These are phyloP conservation scores for Nymphalis io DNA, from an alignment of 1,140 invertebrate species.

Conservation along the genomic window DNA sequence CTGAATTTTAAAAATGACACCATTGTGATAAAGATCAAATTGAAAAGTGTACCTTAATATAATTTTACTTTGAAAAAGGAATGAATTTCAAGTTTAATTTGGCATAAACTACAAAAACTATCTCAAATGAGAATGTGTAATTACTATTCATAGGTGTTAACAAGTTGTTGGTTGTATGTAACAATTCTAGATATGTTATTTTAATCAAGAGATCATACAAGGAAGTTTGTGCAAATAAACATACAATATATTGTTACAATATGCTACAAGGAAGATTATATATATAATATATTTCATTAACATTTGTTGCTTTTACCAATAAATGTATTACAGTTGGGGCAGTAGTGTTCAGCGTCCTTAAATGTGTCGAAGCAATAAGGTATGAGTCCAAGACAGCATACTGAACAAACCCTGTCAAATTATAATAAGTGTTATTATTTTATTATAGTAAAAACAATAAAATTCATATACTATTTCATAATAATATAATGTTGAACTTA, in stretches of 20 bases:
- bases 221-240: not conserved
- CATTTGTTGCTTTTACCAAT: slow-evolving; percentile 73
- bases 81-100: too few species aligned
- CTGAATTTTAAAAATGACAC: slow-evolving; percentile 9
- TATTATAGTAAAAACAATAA: too few species aligned
- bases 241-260: not conserved
- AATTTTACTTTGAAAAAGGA: too few species aligned
- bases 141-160: too few species aligned
- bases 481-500: slow-evolving; percentile 47
- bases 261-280: not conserved
- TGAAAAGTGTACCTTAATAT: too few species aligned
- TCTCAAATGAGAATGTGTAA: too few species aligned
- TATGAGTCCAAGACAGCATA: slow-evolving; percentile 71
- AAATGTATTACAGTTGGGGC: slow-evolving; percentile 73
- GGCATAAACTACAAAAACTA: too few species aligned
- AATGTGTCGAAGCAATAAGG: slow-evolving; percentile 76
- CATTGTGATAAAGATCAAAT: not conserved
- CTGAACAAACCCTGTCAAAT: slow-evolving; percentile 67
- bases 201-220: too few species aligned
- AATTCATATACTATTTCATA: slow-evolving; percentile 2
- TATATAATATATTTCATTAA: slow-evolving; percentile 31
- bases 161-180: too few species aligned
- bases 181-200: too few species aligned
- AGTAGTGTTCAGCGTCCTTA: slow-evolving; percentile 76
- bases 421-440: not conserved